phyloP scores from a whole-genome alignment of 2,113 vertebrate species.

The Chloropsis hardwickii region DNA sequence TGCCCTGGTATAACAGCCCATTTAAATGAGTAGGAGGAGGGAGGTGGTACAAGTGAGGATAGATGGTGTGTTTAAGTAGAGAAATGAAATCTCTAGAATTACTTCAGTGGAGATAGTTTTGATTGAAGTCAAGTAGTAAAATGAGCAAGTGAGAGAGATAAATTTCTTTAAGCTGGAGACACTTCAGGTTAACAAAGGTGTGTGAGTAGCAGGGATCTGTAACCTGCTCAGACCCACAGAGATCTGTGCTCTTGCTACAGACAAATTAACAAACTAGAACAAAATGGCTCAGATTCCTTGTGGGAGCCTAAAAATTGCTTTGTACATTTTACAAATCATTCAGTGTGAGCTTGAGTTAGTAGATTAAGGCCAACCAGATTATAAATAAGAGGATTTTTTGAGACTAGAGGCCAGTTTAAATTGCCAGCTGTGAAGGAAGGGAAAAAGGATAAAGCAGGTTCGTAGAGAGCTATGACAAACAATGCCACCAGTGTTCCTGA shows the following conservation, averaged over 20 bases:
- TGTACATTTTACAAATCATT: background rate
- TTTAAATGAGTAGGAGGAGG: conserved; percentile 64
- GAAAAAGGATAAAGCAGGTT: background rate
- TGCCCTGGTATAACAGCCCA: conserved; percentile 43
- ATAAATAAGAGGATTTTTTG: conserved; percentile 26
- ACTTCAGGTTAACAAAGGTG: background rate
- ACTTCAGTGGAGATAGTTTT: conserved; percentile 54
- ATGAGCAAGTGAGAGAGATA: conserved; percentile 43
- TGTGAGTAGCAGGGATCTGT: background rate
- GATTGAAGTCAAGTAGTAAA: conserved; percentile 61
- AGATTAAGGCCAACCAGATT: conserved; percentile 35
- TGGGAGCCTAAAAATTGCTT: background rate
- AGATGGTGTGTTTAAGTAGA: conserved; percentile 56
- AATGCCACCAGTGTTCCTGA: background rate
- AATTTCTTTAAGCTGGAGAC: conserved; percentile 18
- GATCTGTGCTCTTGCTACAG: background rate
- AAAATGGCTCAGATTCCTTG: background rate
- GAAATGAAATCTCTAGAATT: conserved; percentile 58
- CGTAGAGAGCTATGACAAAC: background rate
- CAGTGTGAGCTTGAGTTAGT: background rate
- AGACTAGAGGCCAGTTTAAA: background rate
- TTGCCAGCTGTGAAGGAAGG: background rate
- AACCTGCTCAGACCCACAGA: background rate
- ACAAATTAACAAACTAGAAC: background rate
- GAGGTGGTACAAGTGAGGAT: conserved; percentile 48